phyloP scores from a whole-genome alignment of 2,888 invertebrate species.

The Agrotis exclamationis region DNA sequence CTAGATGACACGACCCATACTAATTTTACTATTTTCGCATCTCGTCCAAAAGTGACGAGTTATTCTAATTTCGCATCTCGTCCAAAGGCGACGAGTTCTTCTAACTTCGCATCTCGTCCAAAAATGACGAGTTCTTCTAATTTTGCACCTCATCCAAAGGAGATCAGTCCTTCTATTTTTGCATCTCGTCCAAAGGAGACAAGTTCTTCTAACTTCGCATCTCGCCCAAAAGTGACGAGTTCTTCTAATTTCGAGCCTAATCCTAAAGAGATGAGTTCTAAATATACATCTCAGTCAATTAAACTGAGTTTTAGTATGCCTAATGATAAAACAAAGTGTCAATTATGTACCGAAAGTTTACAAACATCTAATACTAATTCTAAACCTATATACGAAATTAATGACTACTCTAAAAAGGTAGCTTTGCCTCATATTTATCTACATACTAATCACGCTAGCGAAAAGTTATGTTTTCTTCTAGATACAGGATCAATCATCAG shows the following conservation, averaged over 20 bases:
- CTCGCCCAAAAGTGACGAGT: too few relatives aligned
- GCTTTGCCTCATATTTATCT: too few relatives aligned
- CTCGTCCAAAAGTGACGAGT: slow-evolving; percentile 1
- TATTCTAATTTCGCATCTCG: background rate
- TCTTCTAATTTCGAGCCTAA: too few relatives aligned
- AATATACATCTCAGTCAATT: background rate
- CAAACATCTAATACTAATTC: too few relatives aligned
- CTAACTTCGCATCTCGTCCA: background rate
- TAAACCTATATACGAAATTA: too few relatives aligned
- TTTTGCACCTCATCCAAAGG: background rate
- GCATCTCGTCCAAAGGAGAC: slow-evolving; percentile 1
- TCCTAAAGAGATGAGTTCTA: background rate
- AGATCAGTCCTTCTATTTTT: background rate
- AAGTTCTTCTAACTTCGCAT: too few relatives aligned
- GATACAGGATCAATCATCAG: slow-evolving; percentile 3
- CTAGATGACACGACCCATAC: background rate
- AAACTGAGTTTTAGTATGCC: background rate
- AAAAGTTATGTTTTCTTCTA: too few relatives aligned
- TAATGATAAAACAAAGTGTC: slow-evolving; percentile 1
- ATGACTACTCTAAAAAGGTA: too few relatives aligned
- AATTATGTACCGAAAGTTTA: background rate
- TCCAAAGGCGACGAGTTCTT: background rate
- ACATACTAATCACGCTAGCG: too few relatives aligned
- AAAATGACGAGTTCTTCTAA: too few relatives aligned
- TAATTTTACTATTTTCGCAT: background rate